Base-by-base conservation (phyloP, 1,140 invertebrate species). In the Aporrectodea caliginosa region DNA sequence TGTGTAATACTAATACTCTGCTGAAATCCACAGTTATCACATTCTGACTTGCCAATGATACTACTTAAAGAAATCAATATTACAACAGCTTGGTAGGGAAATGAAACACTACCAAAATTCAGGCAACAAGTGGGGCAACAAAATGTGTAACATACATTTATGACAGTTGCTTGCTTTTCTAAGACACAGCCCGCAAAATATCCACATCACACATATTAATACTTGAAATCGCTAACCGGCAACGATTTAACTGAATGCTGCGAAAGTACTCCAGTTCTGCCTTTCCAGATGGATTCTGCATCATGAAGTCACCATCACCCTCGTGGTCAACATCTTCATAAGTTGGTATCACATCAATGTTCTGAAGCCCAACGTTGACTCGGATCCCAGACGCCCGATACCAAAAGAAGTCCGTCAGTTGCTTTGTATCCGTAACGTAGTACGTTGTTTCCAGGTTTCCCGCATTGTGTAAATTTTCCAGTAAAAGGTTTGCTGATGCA, bases 291-390 rank as follows among this genome's bases (percentile, higher is more conserved):
- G 43, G 43, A 58, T 58, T 58, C 43, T 58, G 43, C 43, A 58
- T 58, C 43, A 58, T 58, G 43, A 58, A 58, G 34, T 86, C 85
- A n/a, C 31, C 12, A 29, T 35, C 35, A 35, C 84, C 82, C 1
- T 78, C 72, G 32, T 84, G 84, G 16, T 84, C 82, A 12, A 86
- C 77, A 72, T 85, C 85, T 33, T 82, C 82, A 73, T 86, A 86
- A 35, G 84, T 80, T 0, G 85, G 84, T 1, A 86, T 77, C 30
- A 86, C 77, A 80, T 82, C 83, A 1, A 85, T 82, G 22, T 83
- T 82, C 1, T 83, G 83, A 27, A 86, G 79, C 34, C 83, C 82
- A 33, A 86, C 79, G 16, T 83, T 85, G 29, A 87, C 82, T n/a
- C 75, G 58, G 33, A 76, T 16, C 6, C 75, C 75, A 0, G 86